Base-by-base conservation (phyloP, 2,113 vertebrate species). In the Anas platyrhynchos region DNA sequence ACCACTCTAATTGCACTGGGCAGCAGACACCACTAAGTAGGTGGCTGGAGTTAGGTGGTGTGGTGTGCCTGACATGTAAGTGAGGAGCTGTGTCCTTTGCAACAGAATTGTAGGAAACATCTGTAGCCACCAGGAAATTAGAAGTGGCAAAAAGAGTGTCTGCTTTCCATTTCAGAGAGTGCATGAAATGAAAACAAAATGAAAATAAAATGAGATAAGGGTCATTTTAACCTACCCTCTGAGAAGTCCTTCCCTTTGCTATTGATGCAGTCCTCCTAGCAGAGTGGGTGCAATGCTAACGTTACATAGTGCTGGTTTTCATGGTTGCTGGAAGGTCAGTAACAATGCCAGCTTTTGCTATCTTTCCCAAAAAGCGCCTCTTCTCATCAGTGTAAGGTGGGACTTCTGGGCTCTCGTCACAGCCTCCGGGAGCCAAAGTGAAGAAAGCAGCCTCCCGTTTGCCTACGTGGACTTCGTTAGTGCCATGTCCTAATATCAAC, bases 161-260 rank as follows among this genome's bases (percentile, higher is more conserved):
- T 80, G 79, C 85, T 91, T 93, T 83, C 79, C 87, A 46, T 83
- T 92, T 90, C 83, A 91, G 54, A 90, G 62, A 43, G 38, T 36
- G 56, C 41, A 41, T 41, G 41, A 41, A 41, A 13, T 41, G 41
- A 41, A 41, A 41, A 41, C 41, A 41, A 41, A 41, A 23, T 31
- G 76, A 88, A 91, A 87, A 93, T 52, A 56, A 86, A 75, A 59
- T 55, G 22, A 88, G 34, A 78, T n/a, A 32, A 77, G 52, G 1
- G 1, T 78, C 84, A 46, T 84, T 91, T 79, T 75, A 89, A 68
- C 50, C 11, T 83, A 41, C 21, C 22, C 12, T 74, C 58, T 46
- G 41, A 68, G 55, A 71, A 89, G 7, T 55, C 48, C 41, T 9
- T 93, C 63, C 43, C 48, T 32, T 75, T 93, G 59, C 32, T 89